Evolutionary conservation across 2,113 vertebrate species (phyloP).

Genomic region (Pimephales promelas): DNA sequence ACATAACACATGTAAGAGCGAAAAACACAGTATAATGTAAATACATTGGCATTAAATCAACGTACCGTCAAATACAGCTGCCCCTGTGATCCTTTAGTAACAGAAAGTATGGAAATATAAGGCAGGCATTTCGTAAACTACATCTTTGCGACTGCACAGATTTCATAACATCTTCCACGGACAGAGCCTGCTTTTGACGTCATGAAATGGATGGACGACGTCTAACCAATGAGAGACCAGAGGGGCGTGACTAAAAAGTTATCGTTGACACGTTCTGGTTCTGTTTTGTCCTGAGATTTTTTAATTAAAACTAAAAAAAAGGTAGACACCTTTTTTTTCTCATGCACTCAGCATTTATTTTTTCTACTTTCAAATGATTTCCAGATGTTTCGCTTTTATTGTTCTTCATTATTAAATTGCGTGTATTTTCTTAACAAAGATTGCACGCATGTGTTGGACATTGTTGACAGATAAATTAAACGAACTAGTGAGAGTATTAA

Average conservation of each 20-base stretch:
- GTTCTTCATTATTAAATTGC: no score
- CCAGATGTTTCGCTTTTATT: no score
- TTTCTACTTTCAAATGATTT: neutral
- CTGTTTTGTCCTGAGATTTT: no score
- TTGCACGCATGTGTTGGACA: neutral
- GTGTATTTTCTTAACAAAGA: no score
- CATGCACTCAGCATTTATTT: neutral
- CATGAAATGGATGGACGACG: neutral
- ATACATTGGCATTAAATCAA: neutral
- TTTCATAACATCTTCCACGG: conserved; percentile 20
- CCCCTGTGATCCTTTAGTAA: neutral
- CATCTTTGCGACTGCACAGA: neutral
- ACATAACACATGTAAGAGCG: neutral
- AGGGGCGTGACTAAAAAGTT: conserved; percentile 25
- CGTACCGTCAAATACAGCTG: conserved; percentile 30
- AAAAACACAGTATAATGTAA: neutral
- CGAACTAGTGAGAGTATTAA: neutral
- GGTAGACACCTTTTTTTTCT: neutral
- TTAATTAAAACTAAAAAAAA: no score
- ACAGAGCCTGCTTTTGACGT: neutral
- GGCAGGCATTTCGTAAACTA: neutral
- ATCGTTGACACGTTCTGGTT: neutral
- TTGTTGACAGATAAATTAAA: neutral
- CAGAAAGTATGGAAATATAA: neutral
- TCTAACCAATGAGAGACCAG: conserved; percentile 42